Base-by-base conservation (phyloP, 2,797 vertebrate species). In the Acipenser transmontanus region DNA sequence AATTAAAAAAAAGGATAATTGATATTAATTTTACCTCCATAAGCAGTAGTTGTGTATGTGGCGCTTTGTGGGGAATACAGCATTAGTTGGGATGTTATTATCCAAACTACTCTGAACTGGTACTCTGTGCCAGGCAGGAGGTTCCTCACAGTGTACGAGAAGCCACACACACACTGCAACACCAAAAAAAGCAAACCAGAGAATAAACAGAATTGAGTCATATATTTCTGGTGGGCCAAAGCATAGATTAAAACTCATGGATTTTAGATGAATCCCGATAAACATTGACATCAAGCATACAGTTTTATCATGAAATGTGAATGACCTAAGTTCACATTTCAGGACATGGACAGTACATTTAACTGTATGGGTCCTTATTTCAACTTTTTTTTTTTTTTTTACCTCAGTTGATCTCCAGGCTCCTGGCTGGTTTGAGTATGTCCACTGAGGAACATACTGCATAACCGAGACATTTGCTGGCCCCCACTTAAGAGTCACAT, bases 401-500 rank as follows among this genome's bases (percentile, higher is more conserved):
- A 91, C 87, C 85, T 90, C 74, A 2, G 83, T 84, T 62, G 87
- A 87, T 59, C 68, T 82, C 89, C 89, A 91, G 64, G 83, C 82
- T 47, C 82, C 83, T 70, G 75, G 76, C 47, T 85, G 75, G 1
- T 73, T 74, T 8, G 8, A 70, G 7, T 86, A 86, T 62, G 86
- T 90, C 87, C 86, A 89, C 69, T 90, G 89, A 62, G 85, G 72
- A 49, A 89, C 84, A 14, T 88, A 90, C 57, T 80, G 80, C 13
- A 85, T 75, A 51, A 71, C 76, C 65, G 90, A 83, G 62, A 81
- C 60, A 62, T 85, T 91, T 70, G 85, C 77, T 65, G 78, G 7
- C 49, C 77, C 80, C 89, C 89, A 90, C 4, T 78, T 64, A 64
- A 91, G 50, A 5, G 80, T 81, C 74, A 91, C 59, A 52, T 17